Conservation (phyloP, 2,113 vertebrate species). For the Cacatua alba region DNA sequence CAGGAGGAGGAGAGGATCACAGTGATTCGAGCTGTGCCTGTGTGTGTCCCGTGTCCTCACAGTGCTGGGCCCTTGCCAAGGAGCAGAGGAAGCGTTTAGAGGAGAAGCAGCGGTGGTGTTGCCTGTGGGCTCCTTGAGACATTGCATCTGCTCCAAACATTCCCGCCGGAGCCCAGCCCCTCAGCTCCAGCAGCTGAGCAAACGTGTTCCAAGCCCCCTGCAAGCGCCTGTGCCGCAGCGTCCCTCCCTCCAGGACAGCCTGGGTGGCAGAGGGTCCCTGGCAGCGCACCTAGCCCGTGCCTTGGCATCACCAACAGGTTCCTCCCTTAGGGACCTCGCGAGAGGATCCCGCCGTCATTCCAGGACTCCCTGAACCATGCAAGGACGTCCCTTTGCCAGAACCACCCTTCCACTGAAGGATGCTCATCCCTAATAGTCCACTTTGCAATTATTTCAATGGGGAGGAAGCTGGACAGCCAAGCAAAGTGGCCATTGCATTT, state of each 20-base stretch:
- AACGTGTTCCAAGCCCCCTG: accelerated
- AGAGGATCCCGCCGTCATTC: accelerated
- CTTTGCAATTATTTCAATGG: accelerated
- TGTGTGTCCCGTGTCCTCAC: not conserved
- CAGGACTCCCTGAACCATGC: accelerated
- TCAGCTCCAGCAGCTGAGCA: not conserved
- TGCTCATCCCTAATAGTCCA: not conserved
- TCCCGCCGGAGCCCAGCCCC: not conserved
- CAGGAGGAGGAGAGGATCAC: not conserved
- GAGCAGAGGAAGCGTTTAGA: not conserved
- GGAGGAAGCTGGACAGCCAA: conserved; percentile 48
- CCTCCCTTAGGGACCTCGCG: accelerated
- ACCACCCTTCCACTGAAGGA: accelerated
- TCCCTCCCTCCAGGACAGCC: not conserved
- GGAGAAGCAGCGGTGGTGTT: not conserved
- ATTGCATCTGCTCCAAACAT: not conserved
- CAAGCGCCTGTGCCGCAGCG: not conserved
- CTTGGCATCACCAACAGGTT: not conserved
- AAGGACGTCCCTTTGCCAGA: not conserved
- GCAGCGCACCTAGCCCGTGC: not conserved
- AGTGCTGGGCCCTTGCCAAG: not conserved
- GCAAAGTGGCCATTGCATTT: conserved; percentile 39
- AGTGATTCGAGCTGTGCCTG: not conserved
- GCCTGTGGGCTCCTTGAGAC: not conserved
- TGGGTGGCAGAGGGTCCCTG: not conserved